A percentile compares a stretch with the other conserved stretches of the same genome.
These are phyloP conservation scores for Andrena camellia DNA, from an alignment of 2,888 invertebrate genomes.

Conservation along the genomic window DNA sequence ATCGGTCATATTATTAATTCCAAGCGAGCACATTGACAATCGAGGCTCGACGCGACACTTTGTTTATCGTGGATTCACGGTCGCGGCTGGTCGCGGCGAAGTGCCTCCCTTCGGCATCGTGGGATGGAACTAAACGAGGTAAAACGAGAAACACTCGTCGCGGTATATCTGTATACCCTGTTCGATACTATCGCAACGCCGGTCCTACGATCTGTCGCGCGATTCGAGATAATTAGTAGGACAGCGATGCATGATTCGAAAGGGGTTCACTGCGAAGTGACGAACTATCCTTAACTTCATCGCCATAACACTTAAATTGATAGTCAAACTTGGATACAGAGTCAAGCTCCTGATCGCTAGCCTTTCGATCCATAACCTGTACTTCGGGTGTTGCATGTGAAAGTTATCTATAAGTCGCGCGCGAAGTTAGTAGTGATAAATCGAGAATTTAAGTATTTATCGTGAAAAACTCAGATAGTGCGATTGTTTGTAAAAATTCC, in stretches of 20 bases:
- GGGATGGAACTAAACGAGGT: slow-evolving; percentile 8
- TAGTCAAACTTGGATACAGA: background rate
- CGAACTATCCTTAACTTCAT: too few relatives aligned
- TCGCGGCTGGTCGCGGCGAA: background rate
- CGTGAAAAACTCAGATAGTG: background rate
- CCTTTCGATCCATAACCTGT: slow-evolving; percentile 52
- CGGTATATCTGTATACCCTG: background rate
- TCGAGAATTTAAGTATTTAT: slow-evolving; percentile 1
- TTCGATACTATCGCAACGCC: slow-evolving; percentile 32
- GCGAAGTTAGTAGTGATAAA: background rate
- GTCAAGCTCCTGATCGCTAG: slow-evolving; percentile 31
- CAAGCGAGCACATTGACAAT: slow-evolving; percentile 37
- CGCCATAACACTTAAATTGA: background rate
- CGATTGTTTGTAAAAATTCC: background rate
- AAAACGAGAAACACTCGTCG: slow-evolving; percentile 2
- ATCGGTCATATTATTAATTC: slow-evolving; percentile 45
- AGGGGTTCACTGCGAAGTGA: too few relatives aligned
- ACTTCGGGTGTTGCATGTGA: slow-evolving; percentile 17
- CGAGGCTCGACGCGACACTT: slow-evolving; percentile 31
- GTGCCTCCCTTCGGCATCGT: slow-evolving; percentile 12
- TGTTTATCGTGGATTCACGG: slow-evolving; percentile 28
- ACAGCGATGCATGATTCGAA: too few relatives aligned
- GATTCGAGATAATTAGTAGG: background rate
- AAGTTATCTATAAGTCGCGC: background rate
- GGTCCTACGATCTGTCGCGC: slow-evolving; percentile 1